A percentile compares a stretch with the other conserved stretches of the same genome.
These are phyloP conservation scores for Pristionchus maxplancki DNA, from an alignment of 2,888 invertebrate genomes.

Conservation along the genomic window DNA sequence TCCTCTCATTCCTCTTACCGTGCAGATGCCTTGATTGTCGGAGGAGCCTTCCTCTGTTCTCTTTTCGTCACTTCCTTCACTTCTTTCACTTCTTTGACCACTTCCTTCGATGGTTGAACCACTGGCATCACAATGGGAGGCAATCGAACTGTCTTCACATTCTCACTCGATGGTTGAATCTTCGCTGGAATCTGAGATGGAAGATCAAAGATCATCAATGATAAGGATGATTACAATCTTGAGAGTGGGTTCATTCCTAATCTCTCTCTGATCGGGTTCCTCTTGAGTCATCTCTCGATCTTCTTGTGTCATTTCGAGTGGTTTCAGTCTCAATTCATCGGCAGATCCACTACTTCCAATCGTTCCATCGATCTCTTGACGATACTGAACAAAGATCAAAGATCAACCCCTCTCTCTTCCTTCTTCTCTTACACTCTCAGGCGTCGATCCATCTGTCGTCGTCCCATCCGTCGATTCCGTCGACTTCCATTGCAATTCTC, in stretches of 20 bases:
- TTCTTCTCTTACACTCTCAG: not conserved
- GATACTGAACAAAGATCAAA: not conserved
- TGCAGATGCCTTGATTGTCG: not conserved
- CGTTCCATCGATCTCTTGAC: not conserved
- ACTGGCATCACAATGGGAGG: not conserved
- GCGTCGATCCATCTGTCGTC: not conserved
- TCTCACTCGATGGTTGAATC: not conserved
- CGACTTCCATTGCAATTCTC: constrained; percentile 18
- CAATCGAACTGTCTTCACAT: not conserved
- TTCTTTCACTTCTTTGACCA: not conserved
- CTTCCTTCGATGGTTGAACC: not conserved
- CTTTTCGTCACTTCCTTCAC: not conserved
- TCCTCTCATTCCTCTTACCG: not conserved
- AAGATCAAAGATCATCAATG: constrained; percentile 8
- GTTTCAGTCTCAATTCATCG: not conserved
- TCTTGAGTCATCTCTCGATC: not conserved
- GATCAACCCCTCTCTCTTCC: not conserved
- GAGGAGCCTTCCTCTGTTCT: not conserved
- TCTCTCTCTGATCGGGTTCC: not conserved
- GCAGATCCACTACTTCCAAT: not conserved
- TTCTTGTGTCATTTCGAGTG: not conserved
- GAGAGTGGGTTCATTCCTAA: not conserved
- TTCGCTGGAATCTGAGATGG: not conserved
- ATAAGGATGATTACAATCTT: not conserved
- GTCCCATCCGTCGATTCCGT: not conserved